These are phyloP conservation scores for Labeo rohita DNA, from an alignment of 2,113 vertebrate species.

Conservation along the genomic window DNA sequence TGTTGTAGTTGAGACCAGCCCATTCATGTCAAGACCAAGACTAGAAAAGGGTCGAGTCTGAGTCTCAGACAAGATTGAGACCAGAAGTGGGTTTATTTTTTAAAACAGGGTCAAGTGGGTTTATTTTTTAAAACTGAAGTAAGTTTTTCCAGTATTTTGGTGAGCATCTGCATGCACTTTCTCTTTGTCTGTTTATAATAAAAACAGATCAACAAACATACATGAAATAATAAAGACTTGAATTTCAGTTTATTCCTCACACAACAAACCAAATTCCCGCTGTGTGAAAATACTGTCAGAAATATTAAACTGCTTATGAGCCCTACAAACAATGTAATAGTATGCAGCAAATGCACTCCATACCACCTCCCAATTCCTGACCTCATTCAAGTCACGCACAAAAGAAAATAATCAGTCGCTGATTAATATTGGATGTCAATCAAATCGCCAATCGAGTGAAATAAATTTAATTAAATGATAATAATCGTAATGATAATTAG, in stretches of 20 bases:
- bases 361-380: neutral
- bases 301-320: neutral
- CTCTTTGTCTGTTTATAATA: too few species aligned
- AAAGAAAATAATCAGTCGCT: neutral
- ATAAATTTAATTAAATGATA: neutral
- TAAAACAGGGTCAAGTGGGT: too few species aligned
- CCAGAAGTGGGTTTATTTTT: neutral
- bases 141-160: too few species aligned
- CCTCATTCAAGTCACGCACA: neutral
- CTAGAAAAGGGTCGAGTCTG: too few species aligned
- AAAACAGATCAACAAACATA: too few species aligned
- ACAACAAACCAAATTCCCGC: neutral
- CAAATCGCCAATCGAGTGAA: neutral
- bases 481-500: neutral
- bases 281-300: neutral
- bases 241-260: neutral
- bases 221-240: too few species aligned
- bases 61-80: too few species aligned
- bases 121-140: too few species aligned
- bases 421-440: neutral
- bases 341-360: neutral
- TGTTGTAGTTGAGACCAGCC: neutral
- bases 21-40: neutral
- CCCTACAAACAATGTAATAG: neutral
- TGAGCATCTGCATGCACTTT: neutral